Evolutionary conservation across 2,888 invertebrate genomes (phyloP), one percentile per base, ranked within the genome.

Genomic region (Agrochola circellaris): DNA sequence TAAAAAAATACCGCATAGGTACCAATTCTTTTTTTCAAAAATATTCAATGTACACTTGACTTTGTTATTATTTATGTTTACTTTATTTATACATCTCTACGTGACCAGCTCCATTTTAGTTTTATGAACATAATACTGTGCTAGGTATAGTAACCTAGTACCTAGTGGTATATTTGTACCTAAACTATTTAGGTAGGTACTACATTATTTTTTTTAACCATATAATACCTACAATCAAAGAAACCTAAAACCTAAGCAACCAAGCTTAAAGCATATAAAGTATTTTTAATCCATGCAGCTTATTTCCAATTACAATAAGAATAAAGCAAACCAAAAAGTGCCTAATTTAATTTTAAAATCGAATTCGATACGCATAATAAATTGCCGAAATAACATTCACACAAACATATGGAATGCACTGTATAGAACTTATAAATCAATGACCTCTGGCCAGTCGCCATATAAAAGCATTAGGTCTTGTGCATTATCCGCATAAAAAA

Each of bases 341-440:
- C 15, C 1, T 17, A 11, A 74, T 56, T 62, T 45, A 3, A 30
- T 51, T 75, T 56, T 1, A 11, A 45, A 60, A 15, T 26, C 2
- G 0, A 62, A 61, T 71, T 71, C 67, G 38, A 65, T 56, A 26
- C 45, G 26, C 17, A 7, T 42, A 45, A 61, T 69, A 51, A 42
- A 77, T 1, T 30, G 15, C 23, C 61, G 4, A 61, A 81, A 65
- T 64, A 77, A 82, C 17, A 82, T 51, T 61, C 17, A 56, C 26
- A 70, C 48, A 56, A 56, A 69, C 61, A 58, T 70, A 42, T 34
- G 34, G 51, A 77, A 81, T 67, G 56, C 56, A 70, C 0, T 77
- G n/a, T 34, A 56, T 6, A 61, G 45, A 54, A 65, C 15, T 48
- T 54, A 72, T 65, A 82, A 84, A 70, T 84, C 84, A 84, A 51